phyloP scores from a whole-genome alignment of 2,113 vertebrate genomes.

The Speoplatyrhinus poulsoni region DNA sequence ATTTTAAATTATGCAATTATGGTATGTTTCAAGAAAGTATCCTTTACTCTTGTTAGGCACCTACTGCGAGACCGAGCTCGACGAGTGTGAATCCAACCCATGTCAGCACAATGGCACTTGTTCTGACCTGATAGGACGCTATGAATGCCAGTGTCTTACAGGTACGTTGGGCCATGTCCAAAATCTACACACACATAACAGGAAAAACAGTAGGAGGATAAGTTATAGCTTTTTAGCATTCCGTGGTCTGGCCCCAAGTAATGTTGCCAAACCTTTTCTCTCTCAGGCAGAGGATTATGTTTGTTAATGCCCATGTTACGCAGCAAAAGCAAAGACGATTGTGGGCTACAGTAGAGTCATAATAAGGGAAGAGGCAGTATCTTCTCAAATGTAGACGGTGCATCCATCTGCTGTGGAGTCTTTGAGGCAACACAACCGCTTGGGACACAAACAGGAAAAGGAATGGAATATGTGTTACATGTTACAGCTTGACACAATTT shows the following conservation, averaged over 20 bases:
- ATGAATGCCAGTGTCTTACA: slow-evolving; percentile 77
- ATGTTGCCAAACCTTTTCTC: slow-evolving; percentile 10
- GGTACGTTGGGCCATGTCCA: slow-evolving; percentile 64
- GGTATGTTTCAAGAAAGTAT: too few relatives aligned
- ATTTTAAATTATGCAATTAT: not conserved
- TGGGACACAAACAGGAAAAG: too few relatives aligned
- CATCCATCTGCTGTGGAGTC: too few relatives aligned
- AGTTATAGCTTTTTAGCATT: slow-evolving; percentile 19
- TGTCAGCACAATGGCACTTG: slow-evolving; percentile 81
- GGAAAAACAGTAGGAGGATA: too few relatives aligned
- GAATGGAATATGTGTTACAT: too few relatives aligned
- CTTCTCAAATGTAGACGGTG: too few relatives aligned
- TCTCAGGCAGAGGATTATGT: not conserved
- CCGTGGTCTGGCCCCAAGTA: slow-evolving; percentile 5
- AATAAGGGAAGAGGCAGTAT: too few relatives aligned
- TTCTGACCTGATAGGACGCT: slow-evolving; percentile 62
- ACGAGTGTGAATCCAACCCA: slow-evolving; percentile 70
- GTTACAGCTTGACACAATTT: too few relatives aligned
- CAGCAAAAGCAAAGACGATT: too few relatives aligned
- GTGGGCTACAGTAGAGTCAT: too few relatives aligned
- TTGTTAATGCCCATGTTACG: too few relatives aligned
- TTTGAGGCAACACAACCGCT: too few relatives aligned
- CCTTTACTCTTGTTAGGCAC: slow-evolving; percentile 61
- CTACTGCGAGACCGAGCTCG: slow-evolving; percentile 75
- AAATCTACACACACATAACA: not conserved